Evolutionary conservation across 2,113 vertebrate species (phyloP).

Genomic region (Campylomormyrus tamandua): DNA sequence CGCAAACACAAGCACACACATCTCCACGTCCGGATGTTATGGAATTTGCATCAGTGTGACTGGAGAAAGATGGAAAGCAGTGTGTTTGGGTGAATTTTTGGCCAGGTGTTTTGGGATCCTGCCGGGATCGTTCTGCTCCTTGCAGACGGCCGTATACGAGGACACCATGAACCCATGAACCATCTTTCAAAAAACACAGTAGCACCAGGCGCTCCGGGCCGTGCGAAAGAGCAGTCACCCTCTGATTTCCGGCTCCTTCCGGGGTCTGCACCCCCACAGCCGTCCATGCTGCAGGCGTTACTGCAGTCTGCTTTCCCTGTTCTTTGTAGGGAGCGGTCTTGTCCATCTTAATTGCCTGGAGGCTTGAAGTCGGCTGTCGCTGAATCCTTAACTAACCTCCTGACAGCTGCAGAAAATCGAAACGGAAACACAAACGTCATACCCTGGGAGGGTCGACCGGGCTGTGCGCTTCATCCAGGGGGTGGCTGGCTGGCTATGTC

Average conservation of each 20-base stretch:
- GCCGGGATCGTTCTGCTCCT: not conserved
- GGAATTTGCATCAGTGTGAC: not conserved
- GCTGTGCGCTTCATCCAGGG: not conserved
- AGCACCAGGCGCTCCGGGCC: not conserved
- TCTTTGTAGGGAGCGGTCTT: not conserved
- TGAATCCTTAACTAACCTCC: not conserved
- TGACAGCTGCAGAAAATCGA: not conserved
- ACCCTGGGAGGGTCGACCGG: not conserved
- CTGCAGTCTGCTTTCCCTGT: not conserved
- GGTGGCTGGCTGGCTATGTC: not conserved
- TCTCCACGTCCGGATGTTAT: not conserved
- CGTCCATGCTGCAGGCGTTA: not conserved
- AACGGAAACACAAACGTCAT: not conserved
- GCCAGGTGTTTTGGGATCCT: not conserved
- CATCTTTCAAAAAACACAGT: not conserved
- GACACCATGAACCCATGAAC: not conserved
- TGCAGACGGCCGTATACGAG: not conserved
- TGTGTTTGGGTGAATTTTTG: not conserved
- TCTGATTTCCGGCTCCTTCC: not conserved
- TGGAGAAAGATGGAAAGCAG: not conserved
- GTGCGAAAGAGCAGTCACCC: not conserved
- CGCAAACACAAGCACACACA: not conserved
- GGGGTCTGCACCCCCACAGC: not conserved
- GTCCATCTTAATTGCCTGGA: conserved; percentile 19
- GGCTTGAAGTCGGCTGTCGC: not conserved